Evolutionary conservation across 2,797 vertebrate species (phyloP), one percentile per base, ranked within the genome.

Genomic region (Cichlasoma orientale): DNA sequence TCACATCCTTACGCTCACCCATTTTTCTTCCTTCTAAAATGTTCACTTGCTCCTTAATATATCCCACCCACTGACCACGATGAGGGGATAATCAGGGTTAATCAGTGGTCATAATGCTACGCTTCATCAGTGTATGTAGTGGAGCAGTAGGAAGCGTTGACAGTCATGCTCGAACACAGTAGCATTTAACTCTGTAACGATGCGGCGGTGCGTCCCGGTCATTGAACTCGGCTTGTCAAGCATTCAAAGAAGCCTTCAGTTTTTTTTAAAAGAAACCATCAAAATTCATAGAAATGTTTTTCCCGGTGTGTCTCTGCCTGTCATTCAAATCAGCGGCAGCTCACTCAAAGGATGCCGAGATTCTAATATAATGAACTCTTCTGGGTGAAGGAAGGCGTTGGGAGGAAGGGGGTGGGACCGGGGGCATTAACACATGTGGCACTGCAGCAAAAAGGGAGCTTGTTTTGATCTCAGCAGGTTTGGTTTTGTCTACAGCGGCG

Each of bases 401-500:
- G 63, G 53, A 33, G 25, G 44, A 36, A 36, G 6, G 10, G 36
- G 78, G 59, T 59, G 27, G 44, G 9, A 72, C 63, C 53, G 25
- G 25, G 58, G 52, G 76, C 50, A 57, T 75, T 74, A 82, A 78
- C 79, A 83, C 72, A 87, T 82, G 85, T 79, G 58, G 74, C 53
- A 44, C 74, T 36, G 21, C 19, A 52, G 68, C 41, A 56, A 25
- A 25, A 69, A 89, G 82, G 87, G 83, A 88, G 82, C 33, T 70
- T 70, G 82, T 89, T 90, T 88, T 88, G 85, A 90, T 90, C 76
- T 56, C 81, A 80, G 86, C 83, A 14, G 85, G 81, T 74, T 83
- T 4, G 63, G 63, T 82, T 87, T 66, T 82, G 68, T 80, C 68
- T 85, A 68, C 87, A 79, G 82, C 83, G 79, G 86, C 74, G 80